Conservation (phyloP, 1,140 invertebrate genomes). For the Whitmania pigra region DNA sequence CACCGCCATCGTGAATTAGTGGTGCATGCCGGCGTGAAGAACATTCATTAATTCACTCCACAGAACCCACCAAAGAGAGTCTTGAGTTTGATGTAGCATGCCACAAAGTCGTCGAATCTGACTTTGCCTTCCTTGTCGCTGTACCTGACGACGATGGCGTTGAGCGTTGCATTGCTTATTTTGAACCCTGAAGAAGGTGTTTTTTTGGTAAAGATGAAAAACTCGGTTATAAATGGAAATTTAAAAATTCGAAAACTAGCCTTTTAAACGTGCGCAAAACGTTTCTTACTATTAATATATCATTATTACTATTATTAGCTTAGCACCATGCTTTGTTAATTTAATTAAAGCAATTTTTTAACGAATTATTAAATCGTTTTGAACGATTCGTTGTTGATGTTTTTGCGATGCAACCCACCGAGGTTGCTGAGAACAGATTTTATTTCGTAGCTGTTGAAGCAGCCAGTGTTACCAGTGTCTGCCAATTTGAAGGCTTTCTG, state of each 20-base stretch:
- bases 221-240: too few species aligned
- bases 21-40: too few species aligned
- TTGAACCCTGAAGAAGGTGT: slow-evolving; percentile 49
- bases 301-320: too few species aligned
- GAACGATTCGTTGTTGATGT: too few species aligned
- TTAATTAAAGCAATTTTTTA: too few species aligned
- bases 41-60: too few species aligned
- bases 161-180: slow-evolving; percentile 72
- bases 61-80: slow-evolving; percentile 48
- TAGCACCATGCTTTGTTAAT: too few species aligned
- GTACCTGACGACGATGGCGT: slow-evolving; percentile 72
- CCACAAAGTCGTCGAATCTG: slow-evolving; percentile 78
- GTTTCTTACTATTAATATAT: too few species aligned
- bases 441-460: slow-evolving; percentile 66
- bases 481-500: slow-evolving; percentile 69
- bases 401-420: not conserved
- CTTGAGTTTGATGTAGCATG: slow-evolving; percentile 76
- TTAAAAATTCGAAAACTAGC: too few species aligned
- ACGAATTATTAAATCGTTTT: too few species aligned
- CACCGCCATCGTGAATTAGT: too few species aligned
- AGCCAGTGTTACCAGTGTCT: slow-evolving; percentile 61
- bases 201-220: not conserved
- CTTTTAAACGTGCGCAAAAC: too few species aligned
- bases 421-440: slow-evolving; percentile 57
- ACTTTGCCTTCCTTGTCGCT: slow-evolving; percentile 58